A percentile compares a stretch with the other conserved stretches of the same genome.
These are phyloP conservation scores for Tolypeutes matacus DNA, from an alignment of 2,797 vertebrate species.

Conservation along the genomic window DNA sequence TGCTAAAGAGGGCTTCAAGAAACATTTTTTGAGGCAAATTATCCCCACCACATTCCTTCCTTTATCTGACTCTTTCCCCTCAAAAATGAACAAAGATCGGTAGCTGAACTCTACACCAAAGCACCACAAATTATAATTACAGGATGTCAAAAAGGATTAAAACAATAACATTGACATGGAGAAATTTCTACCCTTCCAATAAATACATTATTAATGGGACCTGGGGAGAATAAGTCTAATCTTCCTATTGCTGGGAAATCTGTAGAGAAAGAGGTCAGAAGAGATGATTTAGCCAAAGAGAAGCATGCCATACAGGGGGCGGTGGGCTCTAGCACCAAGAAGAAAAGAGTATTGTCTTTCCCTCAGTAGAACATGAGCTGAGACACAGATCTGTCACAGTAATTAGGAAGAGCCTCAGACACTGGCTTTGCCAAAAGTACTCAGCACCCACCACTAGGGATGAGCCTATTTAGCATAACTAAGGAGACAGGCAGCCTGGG, in stretches of 20 bases:
- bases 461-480: neutral
- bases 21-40: neutral
- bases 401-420: neutral
- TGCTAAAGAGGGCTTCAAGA: neutral
- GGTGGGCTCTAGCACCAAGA: neutral
- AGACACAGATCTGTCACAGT: neutral
- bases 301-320: neutral
- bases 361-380: neutral
- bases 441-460: neutral
- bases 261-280: neutral
- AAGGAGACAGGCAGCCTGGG: neutral
- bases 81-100: conserved; percentile 50
- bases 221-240: neutral
- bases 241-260: neutral
- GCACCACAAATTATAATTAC: neutral
- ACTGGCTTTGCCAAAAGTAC: neutral
- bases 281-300: neutral
- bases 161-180: neutral
- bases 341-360: neutral
- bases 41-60: neutral
- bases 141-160: neutral
- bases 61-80: neutral
- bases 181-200: neutral
- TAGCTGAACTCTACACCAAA: neutral
- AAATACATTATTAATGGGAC: neutral